Evolutionary conservation across 2,113 vertebrate genomes (phyloP), one percentile per base, ranked within the genome.

Genomic region (Ondatra zibethicus): DNA sequence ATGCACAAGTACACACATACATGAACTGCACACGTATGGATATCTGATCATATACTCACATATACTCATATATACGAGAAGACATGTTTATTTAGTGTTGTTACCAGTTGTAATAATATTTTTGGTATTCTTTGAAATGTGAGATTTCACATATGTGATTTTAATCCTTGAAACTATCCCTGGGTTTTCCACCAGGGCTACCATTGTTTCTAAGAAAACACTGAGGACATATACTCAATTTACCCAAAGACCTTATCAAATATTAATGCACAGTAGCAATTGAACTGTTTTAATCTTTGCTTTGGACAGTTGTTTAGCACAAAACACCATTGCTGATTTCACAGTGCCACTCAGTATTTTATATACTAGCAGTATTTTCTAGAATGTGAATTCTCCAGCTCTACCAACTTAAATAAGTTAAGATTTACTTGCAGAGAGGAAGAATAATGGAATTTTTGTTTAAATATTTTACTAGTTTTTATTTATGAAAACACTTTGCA

Each of bases 231-330:
- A 61, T 23, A 93, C 73, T 88, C 95, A 72, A 50, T 81, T 97
- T 58, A 42, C 80, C 81, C 42, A 93, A 97, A 78, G 13, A 52
- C 55, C 76, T 87, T 95, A 95, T 97, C 72, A 93, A 97, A 94
- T 96, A 92, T 97, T 97, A 97, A 63, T 95, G 52, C 89, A 97
- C 70, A 93, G 45, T 55, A 91, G 27, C 36, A 95, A 92, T 70
- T 95, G 92, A 96, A 88, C 92, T 89, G 81, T 97, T 98, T 97
- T 92, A 78, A 97, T 96, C 58, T 96, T 97, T 0, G 0, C 19
- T 90, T 97, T 97, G 88, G 77, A 96, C 93, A 97, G 87, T 36
- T 68, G 39, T 97, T 76, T 88, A 95, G 63, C 92, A 89, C 97
- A 94, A 97, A 96, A 90, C 47, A 36, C 68, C 92, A 77, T 75